phyloP scores from a whole-genome alignment of 2,888 invertebrate genomes.

The Platycheirus albimanus region DNA sequence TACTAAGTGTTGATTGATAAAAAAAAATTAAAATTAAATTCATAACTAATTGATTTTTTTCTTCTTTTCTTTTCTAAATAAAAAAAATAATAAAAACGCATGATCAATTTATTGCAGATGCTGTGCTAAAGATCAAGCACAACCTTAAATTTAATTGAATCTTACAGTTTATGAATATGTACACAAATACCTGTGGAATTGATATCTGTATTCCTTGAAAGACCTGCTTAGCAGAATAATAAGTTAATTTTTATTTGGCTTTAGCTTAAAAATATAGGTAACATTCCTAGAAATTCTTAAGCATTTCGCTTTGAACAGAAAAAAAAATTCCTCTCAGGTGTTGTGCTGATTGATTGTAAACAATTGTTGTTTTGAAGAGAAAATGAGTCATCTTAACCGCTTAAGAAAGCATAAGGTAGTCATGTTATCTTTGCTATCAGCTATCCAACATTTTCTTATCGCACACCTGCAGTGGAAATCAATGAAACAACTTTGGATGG shows the following conservation, averaged over 20 bases:
- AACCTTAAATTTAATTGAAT: too few relatives aligned
- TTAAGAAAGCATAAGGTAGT: slow-evolving; percentile 19
- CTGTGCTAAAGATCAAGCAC: too few relatives aligned
- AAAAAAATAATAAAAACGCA: neutral
- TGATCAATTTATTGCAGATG: neutral
- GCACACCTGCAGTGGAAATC: slow-evolving; percentile 59
- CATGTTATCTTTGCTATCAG: slow-evolving; percentile 54
- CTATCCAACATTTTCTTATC: slow-evolving; percentile 50
- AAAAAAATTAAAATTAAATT: slow-evolving; percentile 22
- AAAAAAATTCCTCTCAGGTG: slow-evolving; percentile 10
- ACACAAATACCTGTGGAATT: too few relatives aligned
- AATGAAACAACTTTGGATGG: slow-evolving; percentile 6
- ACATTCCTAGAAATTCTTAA: too few relatives aligned
- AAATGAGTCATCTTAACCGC: slow-evolving; percentile 33
- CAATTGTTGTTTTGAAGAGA: too few relatives aligned
- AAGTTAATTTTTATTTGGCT: too few relatives aligned
- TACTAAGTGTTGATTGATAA: neutral
- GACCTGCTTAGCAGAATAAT: too few relatives aligned
- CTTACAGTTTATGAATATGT: too few relatives aligned
- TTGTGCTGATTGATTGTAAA: neutral
- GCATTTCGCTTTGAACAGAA: too few relatives aligned
- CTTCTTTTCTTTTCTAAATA: too few relatives aligned
- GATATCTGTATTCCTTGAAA: too few relatives aligned
- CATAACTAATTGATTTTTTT: slow-evolving; percentile 19
- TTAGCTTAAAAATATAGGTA: too few relatives aligned